These are phyloP conservation scores for Heliothis subflexa DNA, from an alignment of 1,140 invertebrate species.

Conservation along the genomic window DNA sequence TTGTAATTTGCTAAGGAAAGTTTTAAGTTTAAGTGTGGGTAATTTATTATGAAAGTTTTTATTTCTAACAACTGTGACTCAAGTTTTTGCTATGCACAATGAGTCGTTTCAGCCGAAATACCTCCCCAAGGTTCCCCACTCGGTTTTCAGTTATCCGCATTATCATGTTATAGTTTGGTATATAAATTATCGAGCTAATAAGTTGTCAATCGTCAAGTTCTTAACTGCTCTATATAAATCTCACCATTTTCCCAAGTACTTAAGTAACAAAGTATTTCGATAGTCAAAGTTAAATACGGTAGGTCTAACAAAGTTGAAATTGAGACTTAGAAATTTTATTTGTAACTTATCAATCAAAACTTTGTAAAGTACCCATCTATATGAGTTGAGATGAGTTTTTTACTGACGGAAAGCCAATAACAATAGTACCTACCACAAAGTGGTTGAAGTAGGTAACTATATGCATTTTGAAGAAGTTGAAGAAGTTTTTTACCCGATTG, in stretches of 20 bases:
- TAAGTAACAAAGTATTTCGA: background rate
- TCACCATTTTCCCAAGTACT: background rate
- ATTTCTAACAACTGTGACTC: background rate
- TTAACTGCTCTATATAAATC: background rate
- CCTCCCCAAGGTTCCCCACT: no score
- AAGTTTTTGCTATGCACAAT: no score
- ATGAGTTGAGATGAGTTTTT: background rate
- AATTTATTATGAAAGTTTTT: constrained; percentile 8
- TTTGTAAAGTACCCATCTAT: background rate
- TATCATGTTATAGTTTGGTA: no score
- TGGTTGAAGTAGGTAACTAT: no score
- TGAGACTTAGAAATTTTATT: constrained; percentile 3
- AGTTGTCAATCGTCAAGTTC: background rate
- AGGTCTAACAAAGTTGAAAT: background rate
- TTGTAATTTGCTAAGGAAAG: constrained; percentile 3
- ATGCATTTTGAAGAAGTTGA: no score
- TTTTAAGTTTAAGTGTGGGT: background rate
- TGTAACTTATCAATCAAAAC: constrained; percentile 24
- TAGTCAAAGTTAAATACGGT: background rate
- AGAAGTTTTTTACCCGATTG: no score
- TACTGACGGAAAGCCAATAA: background rate
- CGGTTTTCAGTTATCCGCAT: no score
- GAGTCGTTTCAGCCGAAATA: no score
- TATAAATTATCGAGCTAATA: no score
- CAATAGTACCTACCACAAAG: background rate